These are phyloP conservation scores for Stegostoma tigrinum DNA, from an alignment of 2,113 vertebrate species.

Conservation along the genomic window DNA sequence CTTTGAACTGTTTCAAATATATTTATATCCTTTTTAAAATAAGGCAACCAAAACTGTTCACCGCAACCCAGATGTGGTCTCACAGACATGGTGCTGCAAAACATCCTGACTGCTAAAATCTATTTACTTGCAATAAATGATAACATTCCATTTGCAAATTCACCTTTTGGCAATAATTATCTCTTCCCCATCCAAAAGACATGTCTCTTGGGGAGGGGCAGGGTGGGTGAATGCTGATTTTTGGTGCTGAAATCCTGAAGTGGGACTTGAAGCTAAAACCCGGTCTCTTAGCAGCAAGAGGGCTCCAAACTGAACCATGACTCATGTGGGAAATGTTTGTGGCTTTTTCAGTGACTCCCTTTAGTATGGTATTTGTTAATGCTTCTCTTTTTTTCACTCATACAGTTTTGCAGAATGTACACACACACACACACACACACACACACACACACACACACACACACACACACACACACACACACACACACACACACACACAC, in stretches of 20 bases:
- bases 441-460: neutral
- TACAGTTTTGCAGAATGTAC: neutral
- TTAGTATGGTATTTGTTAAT: neutral
- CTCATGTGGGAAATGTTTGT: neutral
- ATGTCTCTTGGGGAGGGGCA: too few species aligned
- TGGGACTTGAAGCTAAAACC: neutral
- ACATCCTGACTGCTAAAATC: too few species aligned
- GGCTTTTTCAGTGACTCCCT: neutral
- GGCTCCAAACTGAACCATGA: neutral
- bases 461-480: neutral
- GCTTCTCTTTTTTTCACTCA: neutral
- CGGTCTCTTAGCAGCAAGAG: neutral
- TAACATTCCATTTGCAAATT: too few species aligned
- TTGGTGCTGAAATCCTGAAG: too few species aligned
- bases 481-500: neutral
- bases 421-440: neutral
- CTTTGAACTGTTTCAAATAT: too few species aligned
- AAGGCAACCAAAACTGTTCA: too few species aligned
- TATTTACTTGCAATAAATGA: too few species aligned
- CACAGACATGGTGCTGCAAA: too few species aligned
- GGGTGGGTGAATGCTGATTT: too few species aligned
- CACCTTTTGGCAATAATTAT: neutral
- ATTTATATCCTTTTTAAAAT: too few species aligned
- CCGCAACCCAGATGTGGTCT: too few species aligned
- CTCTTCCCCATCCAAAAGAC: too few species aligned